phyloP scores from a whole-genome alignment of 2,797 vertebrate species.

The Chaetophractus vellerosus region DNA sequence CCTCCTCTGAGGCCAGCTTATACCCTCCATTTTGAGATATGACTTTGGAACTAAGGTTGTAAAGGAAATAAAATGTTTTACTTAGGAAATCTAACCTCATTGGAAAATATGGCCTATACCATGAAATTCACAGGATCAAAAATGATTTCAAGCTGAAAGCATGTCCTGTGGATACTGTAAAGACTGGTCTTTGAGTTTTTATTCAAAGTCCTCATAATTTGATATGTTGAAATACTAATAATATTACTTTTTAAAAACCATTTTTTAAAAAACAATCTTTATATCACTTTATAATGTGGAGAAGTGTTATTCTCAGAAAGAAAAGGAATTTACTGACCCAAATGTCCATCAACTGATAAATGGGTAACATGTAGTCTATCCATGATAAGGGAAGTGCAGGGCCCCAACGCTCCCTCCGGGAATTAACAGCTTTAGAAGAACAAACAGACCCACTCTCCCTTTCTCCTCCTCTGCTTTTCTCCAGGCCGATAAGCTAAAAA shows the following conservation, averaged over 20 bases:
- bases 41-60: conserved; percentile 32
- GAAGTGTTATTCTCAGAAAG: conserved; percentile 45
- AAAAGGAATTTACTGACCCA: conserved; percentile 21
- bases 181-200: conserved; percentile 50
- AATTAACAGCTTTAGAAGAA: too few relatives aligned
- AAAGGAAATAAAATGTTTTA: conserved; percentile 65
- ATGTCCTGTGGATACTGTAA: not conserved
- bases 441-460: too few relatives aligned
- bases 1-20: conserved; percentile 1
- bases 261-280: not conserved
- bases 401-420: too few relatives aligned
- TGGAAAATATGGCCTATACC: conserved; percentile 56
- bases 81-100: conserved; percentile 39
- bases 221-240: conserved; percentile 13
- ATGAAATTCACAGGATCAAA: conserved; percentile 40
- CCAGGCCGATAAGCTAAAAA: too few relatives aligned
- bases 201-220: conserved; percentile 49
- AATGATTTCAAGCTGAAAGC: conserved; percentile 56
- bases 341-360: not conserved
- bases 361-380: conserved; percentile 53
- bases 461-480: too few relatives aligned
- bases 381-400: too few relatives aligned
- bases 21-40: not conserved
- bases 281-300: conserved; percentile 45
- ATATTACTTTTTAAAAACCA: conserved; percentile 2